Percentiles rank a stretch among this genome's conserved stretches.
phyloP scores from a whole-genome alignment of 1,140 invertebrate genomes.

The Calliphora vicina region DNA sequence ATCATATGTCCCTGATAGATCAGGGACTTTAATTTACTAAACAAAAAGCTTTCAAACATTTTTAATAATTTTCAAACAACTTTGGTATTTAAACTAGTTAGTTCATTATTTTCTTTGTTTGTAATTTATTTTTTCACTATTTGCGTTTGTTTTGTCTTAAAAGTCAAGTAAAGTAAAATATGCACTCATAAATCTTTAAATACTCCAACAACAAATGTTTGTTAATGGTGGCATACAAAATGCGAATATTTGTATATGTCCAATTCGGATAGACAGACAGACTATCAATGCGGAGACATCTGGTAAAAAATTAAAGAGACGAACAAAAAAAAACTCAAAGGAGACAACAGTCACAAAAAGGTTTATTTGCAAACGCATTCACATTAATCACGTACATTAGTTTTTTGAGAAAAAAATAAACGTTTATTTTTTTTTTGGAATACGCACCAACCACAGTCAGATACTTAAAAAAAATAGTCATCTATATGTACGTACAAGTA shows the following conservation, averaged over 20 bases:
- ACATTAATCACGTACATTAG: not conserved
- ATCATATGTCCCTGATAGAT: too few species aligned
- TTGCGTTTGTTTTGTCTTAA: not conserved
- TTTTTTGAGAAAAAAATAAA: too few species aligned
- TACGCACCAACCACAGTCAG: not conserved
- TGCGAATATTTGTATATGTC: not conserved
- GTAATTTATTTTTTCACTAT: not conserved
- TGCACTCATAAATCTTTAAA: constrained; percentile 7
- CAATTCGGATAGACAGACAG: not conserved
- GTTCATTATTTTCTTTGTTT: not conserved
- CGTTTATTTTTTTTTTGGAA: not conserved
- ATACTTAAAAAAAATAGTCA: not conserved
- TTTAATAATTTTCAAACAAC: not conserved
- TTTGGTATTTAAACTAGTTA: not conserved
- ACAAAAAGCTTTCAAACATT: not conserved
- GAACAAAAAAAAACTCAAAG: not conserved
- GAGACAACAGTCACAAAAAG: not conserved
- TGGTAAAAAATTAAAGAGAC: not conserved
- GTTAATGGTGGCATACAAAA: not conserved
- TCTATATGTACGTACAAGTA: not conserved
- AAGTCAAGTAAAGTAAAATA: not conserved
- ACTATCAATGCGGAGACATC: not conserved
- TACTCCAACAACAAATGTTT: not conserved
- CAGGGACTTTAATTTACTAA: not conserved
- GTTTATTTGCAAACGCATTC: not conserved